These are phyloP conservation scores for Lampris megalopsis DNA, from an alignment of 2,113 vertebrate species.

Conservation along the genomic window DNA sequence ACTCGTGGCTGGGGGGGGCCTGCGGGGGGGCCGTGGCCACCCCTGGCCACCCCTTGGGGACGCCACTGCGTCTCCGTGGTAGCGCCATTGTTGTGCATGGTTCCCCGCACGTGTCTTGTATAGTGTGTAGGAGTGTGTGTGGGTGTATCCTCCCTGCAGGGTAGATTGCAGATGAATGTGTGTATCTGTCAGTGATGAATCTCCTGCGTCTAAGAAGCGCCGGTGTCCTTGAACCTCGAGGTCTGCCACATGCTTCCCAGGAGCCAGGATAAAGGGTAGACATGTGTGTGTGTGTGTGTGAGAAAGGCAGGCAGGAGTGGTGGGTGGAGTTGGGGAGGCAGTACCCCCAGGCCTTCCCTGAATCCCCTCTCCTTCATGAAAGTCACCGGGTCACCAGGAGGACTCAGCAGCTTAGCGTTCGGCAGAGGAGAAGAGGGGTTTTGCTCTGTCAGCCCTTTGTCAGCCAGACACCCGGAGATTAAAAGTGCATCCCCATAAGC, in stretches of 20 bases:
- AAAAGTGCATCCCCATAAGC: too few species aligned
- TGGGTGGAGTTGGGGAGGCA: conserved; percentile 31
- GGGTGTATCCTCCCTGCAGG: conserved; percentile 42
- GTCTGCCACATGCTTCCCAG: conserved; percentile 70
- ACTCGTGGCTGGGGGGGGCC: too few species aligned
- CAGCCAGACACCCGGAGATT: too few species aligned
- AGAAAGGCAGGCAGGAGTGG: conserved; percentile 37
- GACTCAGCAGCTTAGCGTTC: background rate
- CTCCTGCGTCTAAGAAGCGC: conserved; percentile 71
- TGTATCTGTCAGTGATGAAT: conserved; percentile 79
- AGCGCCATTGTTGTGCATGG: too few species aligned
- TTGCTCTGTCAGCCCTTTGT: too few species aligned
- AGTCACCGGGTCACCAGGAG: conserved; percentile 27
- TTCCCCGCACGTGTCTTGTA: background rate
- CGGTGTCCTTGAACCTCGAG: conserved; percentile 80
- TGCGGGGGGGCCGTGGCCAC: too few species aligned
- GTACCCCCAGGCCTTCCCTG: conserved; percentile 35
- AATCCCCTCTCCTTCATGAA: conserved; percentile 40
- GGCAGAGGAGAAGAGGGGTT: too few species aligned
- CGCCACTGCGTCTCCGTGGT: too few species aligned
- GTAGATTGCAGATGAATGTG: conserved; percentile 61
- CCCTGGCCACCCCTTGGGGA: too few species aligned
- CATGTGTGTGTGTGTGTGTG: conserved; percentile 45
- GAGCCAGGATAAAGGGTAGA: conserved; percentile 53
- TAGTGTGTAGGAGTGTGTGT: conserved; percentile 18